A percentile compares a stretch with the other conserved stretches of the same genome.
Evolutionary conservation across 2,113 vertebrate genomes (phyloP).

Genomic region (Campylomormyrus tamandua): DNA sequence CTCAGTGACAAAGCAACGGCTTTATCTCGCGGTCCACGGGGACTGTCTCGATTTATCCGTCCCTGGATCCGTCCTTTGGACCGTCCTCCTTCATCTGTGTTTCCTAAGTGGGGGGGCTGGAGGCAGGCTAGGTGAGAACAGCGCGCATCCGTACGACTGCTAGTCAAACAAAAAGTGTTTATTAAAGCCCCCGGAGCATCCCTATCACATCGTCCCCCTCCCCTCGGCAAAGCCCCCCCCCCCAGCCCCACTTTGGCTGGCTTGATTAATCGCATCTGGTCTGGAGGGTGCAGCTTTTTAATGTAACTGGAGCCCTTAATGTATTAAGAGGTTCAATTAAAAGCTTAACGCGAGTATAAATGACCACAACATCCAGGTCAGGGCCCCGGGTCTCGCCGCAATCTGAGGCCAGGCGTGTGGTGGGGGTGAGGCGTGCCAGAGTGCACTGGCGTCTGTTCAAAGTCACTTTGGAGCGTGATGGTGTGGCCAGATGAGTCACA

Average conservation of each 20-base stretch:
- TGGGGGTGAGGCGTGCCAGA: background rate
- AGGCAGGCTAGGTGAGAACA: background rate
- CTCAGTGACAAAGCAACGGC: background rate
- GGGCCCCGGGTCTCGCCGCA: background rate
- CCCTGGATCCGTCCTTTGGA: background rate
- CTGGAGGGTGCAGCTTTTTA: background rate
- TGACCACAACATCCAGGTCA: constrained; percentile 3
- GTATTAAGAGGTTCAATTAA: background rate
- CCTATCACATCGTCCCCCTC: background rate
- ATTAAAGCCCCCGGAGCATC: background rate
- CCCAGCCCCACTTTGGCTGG: background rate
- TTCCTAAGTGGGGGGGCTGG: background rate
- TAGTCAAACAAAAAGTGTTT: background rate
- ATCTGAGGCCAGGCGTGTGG: background rate
- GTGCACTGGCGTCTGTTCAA: background rate
- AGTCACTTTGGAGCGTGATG: background rate
- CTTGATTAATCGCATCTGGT: background rate
- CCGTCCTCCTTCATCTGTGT: background rate
- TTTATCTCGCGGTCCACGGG: background rate
- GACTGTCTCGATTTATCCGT: background rate
- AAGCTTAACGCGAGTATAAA: background rate
- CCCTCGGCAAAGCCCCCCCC: background rate
- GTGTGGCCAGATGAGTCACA: background rate
- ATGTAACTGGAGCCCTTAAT: background rate
- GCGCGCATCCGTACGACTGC: background rate